Base-by-base conservation (phyloP, 2,797 vertebrate species). In the Podargus strigoides region DNA sequence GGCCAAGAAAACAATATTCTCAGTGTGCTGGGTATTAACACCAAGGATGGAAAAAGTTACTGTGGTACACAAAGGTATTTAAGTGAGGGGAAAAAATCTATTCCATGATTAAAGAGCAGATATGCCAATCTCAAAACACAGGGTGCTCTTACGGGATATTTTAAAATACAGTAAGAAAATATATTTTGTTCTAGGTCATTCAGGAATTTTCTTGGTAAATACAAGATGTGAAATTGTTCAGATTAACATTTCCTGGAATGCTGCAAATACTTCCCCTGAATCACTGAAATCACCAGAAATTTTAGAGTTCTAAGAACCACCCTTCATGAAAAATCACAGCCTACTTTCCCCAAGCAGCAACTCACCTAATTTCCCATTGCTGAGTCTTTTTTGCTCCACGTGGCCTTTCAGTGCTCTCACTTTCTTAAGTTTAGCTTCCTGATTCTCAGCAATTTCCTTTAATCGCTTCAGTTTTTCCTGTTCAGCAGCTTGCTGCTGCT, bases 371-470 rank as follows among this genome's bases (percentile, higher is more conserved):
- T 98, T 98, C 80, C 98, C 98, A 93, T 99, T 99, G 97, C 98
- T 98, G 47, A 98, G 98, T 36, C 99, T 98, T 94, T 99, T 99
- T 97, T 99, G 98, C 66, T 99, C 99, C 97, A 99, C 99, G 0
- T 99, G 99, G 89, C 98, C 99, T 96, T 98, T 98, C 19, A 99
- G 97, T 0, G 99, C 99, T 80, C 99, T 98, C 56, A 99, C 99
- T 95, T 98, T 98, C 37, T 98, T 97, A 22, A 99, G 98, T 84
- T 99, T 99, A 63, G 99, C 98, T 96, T 99, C 99, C 97, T 99
- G 99, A 96, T 98, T 99, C 89, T 98, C 98, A 1, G 98, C 98
- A 67, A 99, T 98, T 80, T 99, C 99, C 56, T 98, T 96, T 27
- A 99, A 98, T 87, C 98, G 96, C 68, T 96, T 98, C 23, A 99